Conservation (phyloP, 2,797 vertebrate genomes). For the Diplodus puntazzo region DNA sequence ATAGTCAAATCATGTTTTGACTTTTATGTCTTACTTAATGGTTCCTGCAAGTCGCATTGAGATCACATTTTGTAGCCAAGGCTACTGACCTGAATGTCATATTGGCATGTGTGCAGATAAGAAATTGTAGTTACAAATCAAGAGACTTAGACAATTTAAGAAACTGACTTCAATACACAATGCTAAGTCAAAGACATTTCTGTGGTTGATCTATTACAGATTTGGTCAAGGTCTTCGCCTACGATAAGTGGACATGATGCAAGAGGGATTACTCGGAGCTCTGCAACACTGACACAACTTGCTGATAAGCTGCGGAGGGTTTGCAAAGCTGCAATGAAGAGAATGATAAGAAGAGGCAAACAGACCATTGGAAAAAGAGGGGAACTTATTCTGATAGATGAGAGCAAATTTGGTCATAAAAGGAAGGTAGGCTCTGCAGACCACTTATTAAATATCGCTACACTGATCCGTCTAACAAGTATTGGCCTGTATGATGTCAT, state of each 20-base stretch:
- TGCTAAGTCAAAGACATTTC: conserved; percentile 1
- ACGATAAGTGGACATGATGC: conserved; percentile 9
- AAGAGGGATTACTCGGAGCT: conserved; percentile 4
- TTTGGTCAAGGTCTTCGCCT: neutral
- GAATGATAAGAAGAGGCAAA: neutral
- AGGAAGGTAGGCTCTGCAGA: neutral
- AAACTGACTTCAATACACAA: conserved; percentile 5
- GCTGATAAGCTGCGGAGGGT: neutral
- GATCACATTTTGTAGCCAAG: no score
- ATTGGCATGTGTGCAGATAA: neutral
- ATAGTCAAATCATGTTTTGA: no score
- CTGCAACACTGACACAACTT: conserved; percentile 1
- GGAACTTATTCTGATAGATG: neutral
- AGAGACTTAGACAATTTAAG: conserved; percentile 20
- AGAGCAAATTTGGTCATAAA: conserved; percentile 4
- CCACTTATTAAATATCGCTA: no score
- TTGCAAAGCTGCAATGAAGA: neutral
- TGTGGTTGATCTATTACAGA: neutral
- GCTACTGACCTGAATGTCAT: no score
- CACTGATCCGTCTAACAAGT: no score
- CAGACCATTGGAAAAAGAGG: neutral
- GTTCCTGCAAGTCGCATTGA: no score
- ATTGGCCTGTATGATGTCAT: no score
- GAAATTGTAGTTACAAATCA: conserved; percentile 6
- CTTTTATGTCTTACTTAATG: no score